These are phyloP conservation scores for Cetonia aurata DNA, from an alignment of 2,888 invertebrate genomes.

Conservation along the genomic window DNA sequence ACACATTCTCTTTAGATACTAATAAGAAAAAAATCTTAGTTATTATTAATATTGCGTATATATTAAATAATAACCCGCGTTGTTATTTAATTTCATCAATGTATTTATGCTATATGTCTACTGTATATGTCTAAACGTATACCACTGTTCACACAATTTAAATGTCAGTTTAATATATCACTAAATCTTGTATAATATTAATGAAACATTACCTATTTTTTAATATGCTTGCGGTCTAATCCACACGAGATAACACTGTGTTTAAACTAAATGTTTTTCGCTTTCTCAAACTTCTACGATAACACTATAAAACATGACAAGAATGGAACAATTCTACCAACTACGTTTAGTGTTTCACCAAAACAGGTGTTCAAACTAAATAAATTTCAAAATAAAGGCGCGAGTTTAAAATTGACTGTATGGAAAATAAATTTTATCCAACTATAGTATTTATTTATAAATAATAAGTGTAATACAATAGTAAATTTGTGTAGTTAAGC, in stretches of 20 bases:
- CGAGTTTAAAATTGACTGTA: conserved; percentile 9
- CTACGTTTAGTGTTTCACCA: not conserved
- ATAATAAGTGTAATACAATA: not conserved
- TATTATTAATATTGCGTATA: not conserved
- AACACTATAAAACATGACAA: conserved; percentile 35
- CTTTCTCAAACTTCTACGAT: conserved; percentile 20
- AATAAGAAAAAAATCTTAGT: no score
- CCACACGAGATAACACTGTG: conserved; percentile 23
- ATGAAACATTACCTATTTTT: conserved; percentile 35
- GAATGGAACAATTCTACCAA: conserved; percentile 26
- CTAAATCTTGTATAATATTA: conserved; percentile 23
- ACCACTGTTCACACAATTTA: conserved; percentile 38
- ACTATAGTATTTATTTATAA: not conserved
- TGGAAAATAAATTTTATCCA: not conserved
- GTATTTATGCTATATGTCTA: conserved; percentile 6
- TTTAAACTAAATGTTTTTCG: conserved; percentile 37
- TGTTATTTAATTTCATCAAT: conserved; percentile 8
- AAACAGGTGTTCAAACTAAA: conserved; percentile 23
- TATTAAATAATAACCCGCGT: conserved; percentile 23
- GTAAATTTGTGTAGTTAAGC: not conserved
- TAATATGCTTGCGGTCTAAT: conserved; percentile 23
- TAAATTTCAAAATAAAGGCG: conserved; percentile 6
- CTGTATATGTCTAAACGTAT: conserved; percentile 19
- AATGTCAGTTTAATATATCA: conserved; percentile 38
- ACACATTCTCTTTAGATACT: not conserved